phyloP scores from a whole-genome alignment of 2,113 vertebrate species.

The Corythornis madagascariensis region DNA sequence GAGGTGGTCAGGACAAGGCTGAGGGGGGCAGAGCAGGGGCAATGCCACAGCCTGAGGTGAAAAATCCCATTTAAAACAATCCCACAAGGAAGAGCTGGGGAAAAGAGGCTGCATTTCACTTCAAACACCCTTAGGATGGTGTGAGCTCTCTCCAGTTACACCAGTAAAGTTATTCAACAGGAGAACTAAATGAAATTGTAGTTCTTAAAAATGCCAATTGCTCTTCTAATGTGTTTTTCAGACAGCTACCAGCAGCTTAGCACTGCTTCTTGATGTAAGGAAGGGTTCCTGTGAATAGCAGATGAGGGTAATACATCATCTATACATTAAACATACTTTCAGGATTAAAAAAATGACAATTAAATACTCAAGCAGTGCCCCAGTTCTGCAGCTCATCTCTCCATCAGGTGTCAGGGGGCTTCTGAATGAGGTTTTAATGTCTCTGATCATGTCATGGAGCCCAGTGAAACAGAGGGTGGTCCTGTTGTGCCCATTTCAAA shows the following conservation, averaged over 20 bases:
- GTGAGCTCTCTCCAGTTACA: background rate
- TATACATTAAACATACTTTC: background rate
- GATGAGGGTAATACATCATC: background rate
- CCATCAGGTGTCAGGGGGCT: background rate
- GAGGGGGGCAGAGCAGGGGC: no score
- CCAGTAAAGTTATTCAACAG: background rate
- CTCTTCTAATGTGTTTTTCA: background rate
- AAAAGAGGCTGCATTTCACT: background rate
- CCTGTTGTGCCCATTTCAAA: background rate
- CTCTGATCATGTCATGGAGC: background rate
- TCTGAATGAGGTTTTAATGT: background rate
- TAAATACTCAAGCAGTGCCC: background rate
- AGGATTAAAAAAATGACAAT: background rate
- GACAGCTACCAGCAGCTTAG: background rate
- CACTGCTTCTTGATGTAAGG: background rate
- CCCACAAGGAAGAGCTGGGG: background rate
- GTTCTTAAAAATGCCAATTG: background rate
- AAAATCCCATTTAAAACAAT: background rate
- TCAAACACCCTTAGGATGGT: background rate
- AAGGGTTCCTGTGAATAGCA: background rate
- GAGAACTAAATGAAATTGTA: background rate
- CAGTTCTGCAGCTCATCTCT: conserved; percentile 10
- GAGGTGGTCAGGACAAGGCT: background rate
- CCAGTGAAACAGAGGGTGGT: background rate
- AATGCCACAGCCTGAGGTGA: background rate